These are phyloP conservation scores for Aix galericulata DNA, from an alignment of 2,113 vertebrate genomes.

Conservation along the genomic window DNA sequence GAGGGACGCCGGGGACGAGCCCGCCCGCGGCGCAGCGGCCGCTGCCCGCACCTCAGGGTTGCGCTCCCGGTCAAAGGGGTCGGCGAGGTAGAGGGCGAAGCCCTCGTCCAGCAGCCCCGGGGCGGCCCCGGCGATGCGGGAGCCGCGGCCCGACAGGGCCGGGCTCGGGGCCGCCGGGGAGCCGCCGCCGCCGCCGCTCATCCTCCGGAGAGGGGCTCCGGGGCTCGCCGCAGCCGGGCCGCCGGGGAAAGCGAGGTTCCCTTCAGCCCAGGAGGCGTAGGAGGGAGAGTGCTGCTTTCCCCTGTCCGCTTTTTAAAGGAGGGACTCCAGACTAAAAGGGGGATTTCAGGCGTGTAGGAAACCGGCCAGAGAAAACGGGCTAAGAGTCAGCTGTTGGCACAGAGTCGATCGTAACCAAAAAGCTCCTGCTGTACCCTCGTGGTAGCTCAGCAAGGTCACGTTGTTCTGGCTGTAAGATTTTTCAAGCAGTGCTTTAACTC, in stretches of 20 bases:
- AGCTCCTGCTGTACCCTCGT: neutral
- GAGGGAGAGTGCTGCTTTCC: too few relatives aligned
- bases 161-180: too few relatives aligned
- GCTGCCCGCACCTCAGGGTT: neutral
- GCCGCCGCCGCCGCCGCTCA: neutral
- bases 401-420: neutral
- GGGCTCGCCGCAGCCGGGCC: too few relatives aligned
- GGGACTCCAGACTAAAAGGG: neutral
- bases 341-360: neutral
- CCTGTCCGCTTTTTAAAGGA: too few relatives aligned
- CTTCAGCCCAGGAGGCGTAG: too few relatives aligned
- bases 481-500: neutral
- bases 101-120: neutral
- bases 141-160: neutral
- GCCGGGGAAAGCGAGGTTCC: too few relatives aligned
- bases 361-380: neutral
- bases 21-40: neutral
- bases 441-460: neutral
- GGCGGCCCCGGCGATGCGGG: neutral
- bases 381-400: neutral
- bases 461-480: neutral
- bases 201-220: neutral
- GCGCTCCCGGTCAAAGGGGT: conserved; percentile 3
- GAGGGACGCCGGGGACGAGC: fast-evolving
- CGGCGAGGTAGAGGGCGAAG: neutral